A percentile compares a stretch with the other conserved stretches of the same genome.
phyloP scores from a whole-genome alignment of 35 echinoderm and acorn worm genomes.

The Ophioderma brevispina region DNA sequence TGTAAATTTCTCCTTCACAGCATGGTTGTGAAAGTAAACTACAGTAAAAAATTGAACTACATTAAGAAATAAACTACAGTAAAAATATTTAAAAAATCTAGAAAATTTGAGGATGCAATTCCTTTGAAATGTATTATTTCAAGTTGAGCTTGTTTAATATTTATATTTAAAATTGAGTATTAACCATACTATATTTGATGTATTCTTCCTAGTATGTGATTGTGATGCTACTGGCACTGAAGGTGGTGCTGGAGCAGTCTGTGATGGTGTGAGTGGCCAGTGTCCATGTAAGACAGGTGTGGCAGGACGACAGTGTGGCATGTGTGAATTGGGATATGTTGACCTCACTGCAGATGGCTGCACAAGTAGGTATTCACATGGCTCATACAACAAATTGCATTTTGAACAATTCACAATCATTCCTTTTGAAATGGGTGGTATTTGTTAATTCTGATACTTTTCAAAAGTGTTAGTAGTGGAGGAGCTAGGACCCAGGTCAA shows the following conservation, averaged over 20 bases:
- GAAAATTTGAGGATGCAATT: too few species aligned
- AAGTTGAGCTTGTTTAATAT: background rate
- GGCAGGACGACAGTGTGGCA: slow-evolving; percentile 48
- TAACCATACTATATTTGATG: too few species aligned
- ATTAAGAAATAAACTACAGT: too few species aligned
- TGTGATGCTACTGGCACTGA: slow-evolving; percentile 71
- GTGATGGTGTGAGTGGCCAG: slow-evolving; percentile 72
- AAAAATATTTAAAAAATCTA: too few species aligned
- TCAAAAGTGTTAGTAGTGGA: background rate
- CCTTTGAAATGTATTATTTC: too few species aligned
- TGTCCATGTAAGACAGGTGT: slow-evolving; percentile 83
- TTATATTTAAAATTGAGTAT: background rate
- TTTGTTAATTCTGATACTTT: background rate
- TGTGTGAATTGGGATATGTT: slow-evolving; percentile 69
- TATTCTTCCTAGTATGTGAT: slow-evolving; percentile 54
- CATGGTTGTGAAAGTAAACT: too few species aligned
- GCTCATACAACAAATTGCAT: too few species aligned
- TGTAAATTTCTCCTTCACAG: too few species aligned
- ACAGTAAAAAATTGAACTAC: too few species aligned
- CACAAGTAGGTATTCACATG: slow-evolving; percentile 62
- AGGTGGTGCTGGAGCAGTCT: slow-evolving; percentile 39
- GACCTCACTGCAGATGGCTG: slow-evolving; percentile 72
- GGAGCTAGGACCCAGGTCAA: too few species aligned
- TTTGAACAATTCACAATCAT: background rate
- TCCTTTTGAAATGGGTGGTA: background rate